Evolutionary conservation across 2,113 vertebrate species (phyloP), one percentile per base, ranked within the genome.

Genomic region (Nyctereutes procyonoides): DNA sequence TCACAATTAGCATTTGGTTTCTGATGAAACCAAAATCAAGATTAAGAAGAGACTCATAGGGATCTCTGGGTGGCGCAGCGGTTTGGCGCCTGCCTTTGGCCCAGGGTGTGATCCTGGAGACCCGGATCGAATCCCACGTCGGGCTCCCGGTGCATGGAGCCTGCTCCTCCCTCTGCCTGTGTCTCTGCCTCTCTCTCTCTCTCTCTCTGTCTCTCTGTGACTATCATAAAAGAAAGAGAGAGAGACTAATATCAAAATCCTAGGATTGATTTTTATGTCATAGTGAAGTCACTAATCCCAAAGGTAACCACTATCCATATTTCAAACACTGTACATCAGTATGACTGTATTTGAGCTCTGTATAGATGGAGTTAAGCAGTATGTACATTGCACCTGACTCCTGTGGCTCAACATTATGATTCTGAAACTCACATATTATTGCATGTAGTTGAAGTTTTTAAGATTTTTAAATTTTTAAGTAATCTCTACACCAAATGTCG

Each of bases 41-140:
- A 48, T 20, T 51, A 85, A 85, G 43, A 85, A 58, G 19, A 38
- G 11, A 62, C 14, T 43, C 24, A 67, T 30, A 51, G 1, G 43
- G 43, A 43, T 43, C 43, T 5, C 43, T 43, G 43, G 5, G 43
- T 43, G 43, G 43, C 5, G 1, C 43, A 43, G 43, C 5, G 43
- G 43, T 43, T 43, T 43, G 1, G 43, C 43, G 43, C 5, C 43
- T 43, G 43, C 43, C 43, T 43, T 43, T 43, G 43, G 43, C 43
- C 43, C 43, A 43, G 43, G 43, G 43, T 6, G 43, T 1, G 5
- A 43, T 43, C 43, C 4, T 43, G 43, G 43, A 43, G 43, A 43
- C 43, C 5, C 0, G 6, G 43, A 6, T 43, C 5, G 3, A 43
- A 6, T 43, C 43, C 43, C 43, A 43, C 5, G 5, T 43, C 5